phyloP scores from a whole-genome alignment of 1,140 invertebrate genomes.

The Drosophila carrolli region DNA sequence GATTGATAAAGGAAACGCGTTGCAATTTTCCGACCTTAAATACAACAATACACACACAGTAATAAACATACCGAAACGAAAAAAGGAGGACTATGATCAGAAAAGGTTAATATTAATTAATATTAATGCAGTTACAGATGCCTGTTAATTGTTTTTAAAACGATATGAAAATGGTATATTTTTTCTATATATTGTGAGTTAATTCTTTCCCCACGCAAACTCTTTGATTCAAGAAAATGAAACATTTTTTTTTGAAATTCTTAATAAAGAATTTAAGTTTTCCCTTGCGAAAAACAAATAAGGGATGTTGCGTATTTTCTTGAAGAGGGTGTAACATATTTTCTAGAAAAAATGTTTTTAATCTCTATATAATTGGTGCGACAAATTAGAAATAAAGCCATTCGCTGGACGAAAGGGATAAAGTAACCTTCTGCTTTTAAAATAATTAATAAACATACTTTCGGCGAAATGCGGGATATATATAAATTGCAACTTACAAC shows the following conservation, averaged over 20 bases:
- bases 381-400: too few relatives aligned
- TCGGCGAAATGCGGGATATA: too few relatives aligned
- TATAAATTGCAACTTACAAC: too few relatives aligned
- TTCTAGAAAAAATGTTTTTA: background rate
- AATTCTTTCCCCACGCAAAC: constrained; percentile 15
- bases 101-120: constrained; percentile 28
- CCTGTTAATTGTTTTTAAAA: constrained; percentile 52
- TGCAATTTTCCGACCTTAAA: constrained; percentile 12
- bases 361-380: too few relatives aligned
- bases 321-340: background rate
- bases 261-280: constrained; percentile 29
- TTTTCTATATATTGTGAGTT: constrained; percentile 57
- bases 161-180: constrained; percentile 32
- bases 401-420: too few relatives aligned
- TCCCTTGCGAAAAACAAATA: constrained; percentile 20
- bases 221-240: constrained; percentile 7
- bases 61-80: background rate
- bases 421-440: too few relatives aligned
- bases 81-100: background rate
- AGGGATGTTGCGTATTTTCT: background rate
- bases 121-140: constrained; percentile 38
- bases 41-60: constrained; percentile 11
- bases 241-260: constrained; percentile 26
- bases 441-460: too few relatives aligned
- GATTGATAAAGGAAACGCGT: constrained; percentile 1